Evolutionary conservation across 1,140 invertebrate species (phyloP).

Genomic region (Chlorops oryzae): DNA sequence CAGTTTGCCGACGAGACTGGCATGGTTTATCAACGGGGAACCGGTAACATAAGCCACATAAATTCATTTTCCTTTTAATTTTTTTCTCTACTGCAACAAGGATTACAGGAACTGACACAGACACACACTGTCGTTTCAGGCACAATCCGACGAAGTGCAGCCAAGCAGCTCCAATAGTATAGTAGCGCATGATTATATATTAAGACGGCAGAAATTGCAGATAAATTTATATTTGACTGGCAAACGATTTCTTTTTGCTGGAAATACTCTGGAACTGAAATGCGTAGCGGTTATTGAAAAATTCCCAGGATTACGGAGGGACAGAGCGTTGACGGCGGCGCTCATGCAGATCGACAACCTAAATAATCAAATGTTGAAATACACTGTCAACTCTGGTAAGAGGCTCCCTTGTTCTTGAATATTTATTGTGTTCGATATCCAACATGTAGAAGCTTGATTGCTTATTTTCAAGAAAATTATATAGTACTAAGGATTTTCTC

Average conservation of each 20-base stretch:
- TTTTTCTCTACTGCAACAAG: no score
- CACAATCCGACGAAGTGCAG: constrained; percentile 34
- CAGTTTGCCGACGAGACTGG: constrained; percentile 55
- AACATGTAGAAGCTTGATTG: no score
- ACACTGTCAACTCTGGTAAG: constrained; percentile 28
- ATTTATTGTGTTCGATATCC: no score
- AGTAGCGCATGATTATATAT: constrained; percentile 39
- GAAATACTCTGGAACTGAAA: constrained; percentile 32
- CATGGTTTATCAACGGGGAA: constrained; percentile 59
- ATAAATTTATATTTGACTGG: constrained; percentile 42
- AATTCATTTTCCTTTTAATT: no score
- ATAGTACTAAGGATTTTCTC: no score
- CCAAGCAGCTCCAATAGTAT: constrained; percentile 39
- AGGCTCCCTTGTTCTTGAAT: no score
- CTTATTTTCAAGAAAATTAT: no score
- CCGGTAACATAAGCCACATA: no score
- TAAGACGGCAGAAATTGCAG: constrained; percentile 36
- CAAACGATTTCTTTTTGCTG: constrained; percentile 33
- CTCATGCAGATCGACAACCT: constrained; percentile 38
- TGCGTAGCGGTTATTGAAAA: constrained; percentile 46
- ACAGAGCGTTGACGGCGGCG: constrained; percentile 31
- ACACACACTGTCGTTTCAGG: no score
- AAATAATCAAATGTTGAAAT: constrained; percentile 45
- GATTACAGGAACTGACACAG: no score
- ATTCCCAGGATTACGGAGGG: constrained; percentile 37